Percentiles rank a stretch among this genome's conserved stretches.
Evolutionary conservation across 2,888 invertebrate species (phyloP).

Genomic region (Hecatera dysodea): DNA sequence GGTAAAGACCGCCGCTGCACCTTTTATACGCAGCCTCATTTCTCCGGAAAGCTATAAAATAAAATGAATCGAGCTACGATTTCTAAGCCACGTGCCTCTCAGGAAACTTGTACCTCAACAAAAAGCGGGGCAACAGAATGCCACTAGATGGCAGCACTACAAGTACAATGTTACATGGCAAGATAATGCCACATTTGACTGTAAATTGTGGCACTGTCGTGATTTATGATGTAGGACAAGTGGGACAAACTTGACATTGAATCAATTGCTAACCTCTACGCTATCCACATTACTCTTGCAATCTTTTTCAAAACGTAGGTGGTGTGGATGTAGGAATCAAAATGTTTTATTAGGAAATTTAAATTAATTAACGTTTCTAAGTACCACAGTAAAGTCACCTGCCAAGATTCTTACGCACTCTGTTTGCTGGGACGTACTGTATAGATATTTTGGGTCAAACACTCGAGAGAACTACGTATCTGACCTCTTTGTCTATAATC

Average conservation of each 20-base stretch:
- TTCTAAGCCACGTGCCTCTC: conserved; percentile 39
- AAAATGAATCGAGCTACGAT: conserved; percentile 34
- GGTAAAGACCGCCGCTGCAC: no score
- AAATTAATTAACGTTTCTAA: neutral
- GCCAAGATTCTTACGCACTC: neutral
- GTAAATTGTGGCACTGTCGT: neutral
- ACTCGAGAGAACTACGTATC: neutral
- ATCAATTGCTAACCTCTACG: neutral
- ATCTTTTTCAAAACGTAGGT: neutral
- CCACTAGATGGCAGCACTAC: neutral
- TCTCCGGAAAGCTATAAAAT: conserved; percentile 31
- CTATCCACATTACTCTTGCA: conserved; percentile 6
- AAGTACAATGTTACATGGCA: neutral
- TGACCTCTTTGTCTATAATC: neutral
- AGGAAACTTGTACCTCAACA: conserved; percentile 20
- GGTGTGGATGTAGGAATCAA: no score
- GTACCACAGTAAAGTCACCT: neutral
- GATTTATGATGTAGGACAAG: conserved; percentile 7
- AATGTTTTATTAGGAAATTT: neutral
- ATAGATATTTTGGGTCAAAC: neutral
- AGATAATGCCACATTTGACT: conserved; percentile 2
- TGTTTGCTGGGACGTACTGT: neutral
- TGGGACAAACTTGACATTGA: neutral
- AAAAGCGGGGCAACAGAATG: conserved; percentile 1
- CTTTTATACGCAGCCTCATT: conserved; percentile 38